A percentile compares a stretch with the other conserved stretches of the same genome.
Evolutionary conservation across 2,113 vertebrate species (phyloP).

Genomic region (Notarius quadriscutis): DNA sequence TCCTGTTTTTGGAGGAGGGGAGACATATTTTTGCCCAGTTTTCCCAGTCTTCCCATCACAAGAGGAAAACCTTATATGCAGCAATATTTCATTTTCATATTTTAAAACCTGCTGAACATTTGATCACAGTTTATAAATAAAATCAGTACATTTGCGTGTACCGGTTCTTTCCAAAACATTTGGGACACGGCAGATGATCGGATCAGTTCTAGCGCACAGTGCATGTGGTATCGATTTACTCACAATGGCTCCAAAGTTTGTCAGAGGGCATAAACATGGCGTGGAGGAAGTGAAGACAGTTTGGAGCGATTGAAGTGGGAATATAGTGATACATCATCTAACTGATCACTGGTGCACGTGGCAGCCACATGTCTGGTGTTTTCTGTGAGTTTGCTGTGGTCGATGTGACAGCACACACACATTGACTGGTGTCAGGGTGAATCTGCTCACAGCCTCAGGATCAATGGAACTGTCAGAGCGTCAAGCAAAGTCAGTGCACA

Average conservation of each 20-base stretch:
- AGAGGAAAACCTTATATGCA: background rate
- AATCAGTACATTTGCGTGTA: background rate
- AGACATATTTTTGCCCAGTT: constrained; percentile 31
- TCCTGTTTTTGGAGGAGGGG: constrained; percentile 66
- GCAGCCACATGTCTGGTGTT: background rate
- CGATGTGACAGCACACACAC: background rate
- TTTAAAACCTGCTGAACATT: background rate
- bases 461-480: background rate
- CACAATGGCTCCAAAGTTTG: background rate
- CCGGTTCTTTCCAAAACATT: background rate
- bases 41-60: constrained; percentile 41
- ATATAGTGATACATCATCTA: background rate
- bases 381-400: background rate
- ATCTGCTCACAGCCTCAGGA: background rate
- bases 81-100: background rate
- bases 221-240: background rate
- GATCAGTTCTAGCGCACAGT: background rate
- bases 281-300: background rate
- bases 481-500: background rate
- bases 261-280: background rate
- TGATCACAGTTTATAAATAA: background rate
- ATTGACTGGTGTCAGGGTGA: constrained; percentile 6
- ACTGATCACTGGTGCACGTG: background rate
- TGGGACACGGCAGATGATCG: background rate
- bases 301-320: background rate